These are phyloP conservation scores for Mycetomoellerius zeteki DNA, from an alignment of 1,140 invertebrate species.

Conservation along the genomic window DNA sequence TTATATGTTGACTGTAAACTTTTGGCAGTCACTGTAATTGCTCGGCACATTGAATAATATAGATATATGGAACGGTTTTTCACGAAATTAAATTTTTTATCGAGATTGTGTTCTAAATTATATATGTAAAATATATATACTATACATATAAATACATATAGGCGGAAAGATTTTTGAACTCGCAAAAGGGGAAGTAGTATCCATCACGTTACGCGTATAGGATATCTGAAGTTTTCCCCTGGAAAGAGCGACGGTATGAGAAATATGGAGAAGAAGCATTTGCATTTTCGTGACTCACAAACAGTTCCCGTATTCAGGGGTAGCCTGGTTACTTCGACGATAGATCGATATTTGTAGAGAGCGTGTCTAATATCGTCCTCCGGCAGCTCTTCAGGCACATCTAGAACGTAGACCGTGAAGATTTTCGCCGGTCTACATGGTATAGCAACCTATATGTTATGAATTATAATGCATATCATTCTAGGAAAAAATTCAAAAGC, in stretches of 20 bases:
- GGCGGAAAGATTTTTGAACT: background rate
- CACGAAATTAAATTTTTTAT: background rate
- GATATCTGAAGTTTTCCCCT: background rate
- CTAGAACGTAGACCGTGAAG: constrained; percentile 93
- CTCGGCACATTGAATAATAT: background rate
- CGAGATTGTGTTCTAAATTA: background rate
- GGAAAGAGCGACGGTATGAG: constrained; percentile 12
- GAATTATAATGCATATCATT: constrained; percentile 42
- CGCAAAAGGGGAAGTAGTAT: background rate
- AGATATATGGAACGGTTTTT: background rate
- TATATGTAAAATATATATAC: background rate
- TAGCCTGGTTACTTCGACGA: constrained; percentile 91
- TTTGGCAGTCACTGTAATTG: background rate
- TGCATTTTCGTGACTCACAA: constrained; percentile 80
- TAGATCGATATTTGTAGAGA: constrained; percentile 92
- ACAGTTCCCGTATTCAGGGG: constrained; percentile 85
- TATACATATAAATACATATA: background rate
- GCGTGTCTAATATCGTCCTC: constrained; percentile 94
- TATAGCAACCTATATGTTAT: constrained; percentile 90
- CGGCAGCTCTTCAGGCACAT: constrained; percentile 93
- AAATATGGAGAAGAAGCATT: constrained; percentile 43
- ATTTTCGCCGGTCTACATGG: constrained; percentile 94
- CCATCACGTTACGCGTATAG: constrained; percentile 4
- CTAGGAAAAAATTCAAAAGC: background rate
- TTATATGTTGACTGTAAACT: no score